Base-by-base conservation (phyloP, 1,140 invertebrate genomes). In the Magallana ariakensis region DNA sequence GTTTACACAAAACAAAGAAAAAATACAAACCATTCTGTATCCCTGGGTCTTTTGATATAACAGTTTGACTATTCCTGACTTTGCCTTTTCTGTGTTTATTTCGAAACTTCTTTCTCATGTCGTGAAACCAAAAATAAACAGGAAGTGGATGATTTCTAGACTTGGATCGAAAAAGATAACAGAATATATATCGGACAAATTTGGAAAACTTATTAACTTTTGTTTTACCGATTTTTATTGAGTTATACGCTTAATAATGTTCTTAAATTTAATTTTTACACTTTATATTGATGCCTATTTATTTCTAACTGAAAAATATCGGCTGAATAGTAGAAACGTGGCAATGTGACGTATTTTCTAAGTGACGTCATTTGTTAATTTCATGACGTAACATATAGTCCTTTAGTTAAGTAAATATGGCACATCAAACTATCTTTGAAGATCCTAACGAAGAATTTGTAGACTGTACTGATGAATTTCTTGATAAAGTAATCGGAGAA, bases 41-140 rank as follows among this genome's bases (percentile, higher is more conserved):
- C 66, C 66, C 22, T 10, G 22, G 1, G 13, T 75, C 66, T 19
- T 19, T 75, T 19, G 22, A 13, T 75, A 26, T 75, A 13, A 3
- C 13, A 10, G 7, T 10, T 11, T 19, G 66, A 19, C 26, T 75
- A 75, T 13, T 75, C 66, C 66, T 75, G 4, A 26, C 66, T 75
- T 75, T 75, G 11, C 22, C 11, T 26, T 75, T 75, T 75, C 66
- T 75, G 13, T 11, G 22, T 75, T 75, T 75, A 75, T 75, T 75
- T 75, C 66, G 19, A 33, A 75, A 75, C 22, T 75, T 75, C 26
- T 26, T 75, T 75, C 22, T 75, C 66, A 75, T 75, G 33, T 75
- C 26, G 66, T 75, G 66, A 33, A 75, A 75, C 22, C 8, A 33
- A 70, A 46, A 3, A 33, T 46, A 46, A 19, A 33, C 66, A 19